phyloP scores from a whole-genome alignment of 2,888 invertebrate genomes.

The Bibio marci region DNA sequence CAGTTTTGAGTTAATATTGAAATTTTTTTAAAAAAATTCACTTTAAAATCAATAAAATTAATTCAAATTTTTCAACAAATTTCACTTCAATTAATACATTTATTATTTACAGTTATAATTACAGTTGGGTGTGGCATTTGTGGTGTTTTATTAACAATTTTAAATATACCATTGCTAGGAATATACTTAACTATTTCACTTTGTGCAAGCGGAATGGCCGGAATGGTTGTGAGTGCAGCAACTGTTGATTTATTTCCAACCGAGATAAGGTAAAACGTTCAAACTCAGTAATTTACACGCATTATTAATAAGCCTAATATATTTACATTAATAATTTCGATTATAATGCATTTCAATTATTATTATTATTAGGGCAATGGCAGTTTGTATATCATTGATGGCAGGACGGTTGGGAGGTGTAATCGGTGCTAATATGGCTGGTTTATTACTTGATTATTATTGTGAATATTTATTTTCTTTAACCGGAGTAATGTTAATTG shows the following conservation, averaged over 20 bases:
- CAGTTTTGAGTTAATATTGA: too few relatives aligned
- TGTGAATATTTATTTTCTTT: constrained; percentile 29
- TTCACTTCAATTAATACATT: too few relatives aligned
- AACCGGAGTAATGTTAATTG: constrained; percentile 15
- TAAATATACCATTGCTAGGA: constrained; percentile 15
- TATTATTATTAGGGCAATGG: constrained; percentile 34
- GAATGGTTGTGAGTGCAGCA: constrained; percentile 21
- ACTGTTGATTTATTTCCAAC: constrained; percentile 25
- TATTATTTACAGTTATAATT: background rate
- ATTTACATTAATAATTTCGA: too few relatives aligned
- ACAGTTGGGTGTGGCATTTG: constrained; percentile 14
- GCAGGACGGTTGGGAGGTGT: constrained; percentile 33
- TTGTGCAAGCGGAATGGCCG: constrained; percentile 17
- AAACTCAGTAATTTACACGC: too few relatives aligned
- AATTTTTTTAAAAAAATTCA: too few relatives aligned
- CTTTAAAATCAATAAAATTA: too few relatives aligned
- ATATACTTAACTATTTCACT: constrained; percentile 18
- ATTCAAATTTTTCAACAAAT: too few relatives aligned
- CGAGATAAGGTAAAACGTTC: constrained; percentile 19
- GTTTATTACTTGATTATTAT: constrained; percentile 26
- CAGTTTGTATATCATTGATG: constrained; percentile 33
- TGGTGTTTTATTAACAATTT: constrained; percentile 14
- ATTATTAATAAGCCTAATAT: too few relatives aligned
- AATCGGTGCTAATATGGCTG: constrained; percentile 30
- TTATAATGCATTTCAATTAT: too few relatives aligned